Evolutionary conservation across 2,797 vertebrate species (phyloP), one percentile per base, ranked within the genome.

Genomic region (Antrozous pallidus): DNA sequence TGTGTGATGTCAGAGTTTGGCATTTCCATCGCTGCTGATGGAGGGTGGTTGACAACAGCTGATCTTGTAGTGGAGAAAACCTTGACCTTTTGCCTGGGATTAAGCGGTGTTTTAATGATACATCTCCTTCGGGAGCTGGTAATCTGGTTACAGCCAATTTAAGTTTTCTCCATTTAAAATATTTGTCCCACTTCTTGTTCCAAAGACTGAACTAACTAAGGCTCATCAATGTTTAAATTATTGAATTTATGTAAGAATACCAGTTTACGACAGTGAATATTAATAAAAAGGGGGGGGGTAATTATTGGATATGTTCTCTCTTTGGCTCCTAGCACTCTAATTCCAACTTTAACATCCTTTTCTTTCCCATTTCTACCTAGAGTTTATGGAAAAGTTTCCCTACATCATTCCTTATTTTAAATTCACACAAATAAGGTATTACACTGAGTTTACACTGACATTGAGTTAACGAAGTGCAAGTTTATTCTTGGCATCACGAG

Each of bases 151-250:
- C 38, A 26, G 40, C 87, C 5, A 63, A 56, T 7, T 4, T 54
- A 33, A 20, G 18, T 90, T 88, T 95, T 94, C 67, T 93, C 12
- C 22, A 70, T 0, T 71, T 65, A 79, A 91, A 91, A 90, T 47
- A n/a, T 28, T 81, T 67, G 5, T 40, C 49, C 17, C 6, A 8
- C 45, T 83, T 91, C 86, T 78, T 63, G 2, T 87, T 73, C 24
- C 36, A 45, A 89, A 92, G 63, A 54, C 20, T 69, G 83, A 56
- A 89, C 56, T 93, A 49, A 63, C 54, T 58, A 63, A 78, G 47
- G 2, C 20, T 91, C 6, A 61, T 79, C 38, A 18, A 2, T 81
- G 10, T 82, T 84, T 84, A 3, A 73, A 61, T 82, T 11, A 58
- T 11, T 90, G 51, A 94, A 61, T 81, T 93, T 16, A 74, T 79